Evolutionary conservation across 2,113 vertebrate species (phyloP).

Genomic region (Lasiurus borealis): DNA sequence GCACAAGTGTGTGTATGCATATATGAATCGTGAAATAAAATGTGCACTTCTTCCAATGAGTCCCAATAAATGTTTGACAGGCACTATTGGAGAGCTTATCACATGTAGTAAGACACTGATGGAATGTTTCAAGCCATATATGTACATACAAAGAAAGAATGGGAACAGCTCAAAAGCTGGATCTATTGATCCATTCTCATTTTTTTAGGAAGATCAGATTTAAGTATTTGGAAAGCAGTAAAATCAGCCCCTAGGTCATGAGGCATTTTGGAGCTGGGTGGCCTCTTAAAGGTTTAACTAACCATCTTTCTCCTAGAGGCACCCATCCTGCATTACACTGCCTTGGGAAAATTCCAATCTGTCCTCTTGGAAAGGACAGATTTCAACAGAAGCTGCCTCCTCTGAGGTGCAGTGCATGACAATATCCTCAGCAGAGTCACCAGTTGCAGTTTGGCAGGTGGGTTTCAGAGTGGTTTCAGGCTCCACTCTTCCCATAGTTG

Average conservation of each 20-base stretch:
- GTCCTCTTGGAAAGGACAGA: not conserved
- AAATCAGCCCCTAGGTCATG: not conserved
- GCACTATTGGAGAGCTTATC: not conserved
- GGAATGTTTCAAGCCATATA: not conserved
- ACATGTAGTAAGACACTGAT: not conserved
- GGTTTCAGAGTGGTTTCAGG: not conserved
- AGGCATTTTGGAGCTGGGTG: not conserved
- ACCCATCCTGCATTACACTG: not conserved
- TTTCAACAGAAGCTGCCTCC: not conserved
- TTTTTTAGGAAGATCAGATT: not conserved
- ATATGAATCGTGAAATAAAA: not conserved
- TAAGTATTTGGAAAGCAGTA: not conserved
- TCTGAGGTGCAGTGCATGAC: not conserved
- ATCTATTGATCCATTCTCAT: not conserved
- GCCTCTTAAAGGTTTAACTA: not conserved
- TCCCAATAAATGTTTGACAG: not conserved
- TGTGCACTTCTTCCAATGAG: too few species aligned
- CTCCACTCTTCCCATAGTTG: not conserved
- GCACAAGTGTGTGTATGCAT: not conserved
- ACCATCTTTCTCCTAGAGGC: not conserved
- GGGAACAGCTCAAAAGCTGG: not conserved
- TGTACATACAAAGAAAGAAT: not conserved
- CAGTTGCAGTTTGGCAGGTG: not conserved
- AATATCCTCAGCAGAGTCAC: not conserved
- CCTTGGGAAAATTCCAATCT: not conserved